phyloP scores from a whole-genome alignment of 2,797 vertebrate species.

The Acanthiza pusilla region DNA sequence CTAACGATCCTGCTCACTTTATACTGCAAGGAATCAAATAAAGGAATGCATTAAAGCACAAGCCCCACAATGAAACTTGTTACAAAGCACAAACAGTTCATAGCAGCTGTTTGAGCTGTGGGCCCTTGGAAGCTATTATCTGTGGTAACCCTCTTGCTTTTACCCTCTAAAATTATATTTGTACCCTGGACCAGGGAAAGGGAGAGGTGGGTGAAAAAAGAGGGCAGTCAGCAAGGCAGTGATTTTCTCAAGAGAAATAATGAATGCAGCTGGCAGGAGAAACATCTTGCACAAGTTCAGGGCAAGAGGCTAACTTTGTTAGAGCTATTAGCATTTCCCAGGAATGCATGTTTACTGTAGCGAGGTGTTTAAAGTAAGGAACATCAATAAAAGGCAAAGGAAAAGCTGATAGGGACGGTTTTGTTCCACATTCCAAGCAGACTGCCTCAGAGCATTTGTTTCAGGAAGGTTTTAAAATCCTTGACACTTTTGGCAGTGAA shows the following conservation, averaged over 20 bases:
- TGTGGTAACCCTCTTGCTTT: background rate
- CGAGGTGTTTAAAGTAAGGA: background rate
- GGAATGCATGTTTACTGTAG: background rate
- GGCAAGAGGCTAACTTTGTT: slow-evolving; percentile 11
- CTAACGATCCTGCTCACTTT: slow-evolving; percentile 8
- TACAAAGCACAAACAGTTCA: background rate
- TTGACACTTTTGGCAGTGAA: background rate
- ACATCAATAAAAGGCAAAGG: background rate
- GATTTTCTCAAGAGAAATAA: background rate
- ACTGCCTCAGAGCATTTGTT: background rate
- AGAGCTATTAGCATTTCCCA: background rate
- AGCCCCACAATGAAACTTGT: background rate
- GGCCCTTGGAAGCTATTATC: background rate
- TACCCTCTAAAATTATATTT: background rate
- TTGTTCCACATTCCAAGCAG: slow-evolving; percentile 1
- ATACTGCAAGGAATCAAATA: slow-evolving; percentile 29
- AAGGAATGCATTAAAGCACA: background rate
- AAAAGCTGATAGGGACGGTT: background rate
- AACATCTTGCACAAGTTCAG: slow-evolving; percentile 1
- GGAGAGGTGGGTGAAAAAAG: background rate
- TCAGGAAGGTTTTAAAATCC: background rate
- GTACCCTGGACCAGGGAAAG: background rate
- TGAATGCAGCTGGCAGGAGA: background rate
- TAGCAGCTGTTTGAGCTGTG: background rate
- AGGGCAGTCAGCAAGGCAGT: background rate